A percentile compares a stretch with the other conserved stretches of the same genome.
These are phyloP conservation scores for Leptoteleia sp. DNA, from an alignment of 1,140 invertebrate genomes.

Conservation along the genomic window DNA sequence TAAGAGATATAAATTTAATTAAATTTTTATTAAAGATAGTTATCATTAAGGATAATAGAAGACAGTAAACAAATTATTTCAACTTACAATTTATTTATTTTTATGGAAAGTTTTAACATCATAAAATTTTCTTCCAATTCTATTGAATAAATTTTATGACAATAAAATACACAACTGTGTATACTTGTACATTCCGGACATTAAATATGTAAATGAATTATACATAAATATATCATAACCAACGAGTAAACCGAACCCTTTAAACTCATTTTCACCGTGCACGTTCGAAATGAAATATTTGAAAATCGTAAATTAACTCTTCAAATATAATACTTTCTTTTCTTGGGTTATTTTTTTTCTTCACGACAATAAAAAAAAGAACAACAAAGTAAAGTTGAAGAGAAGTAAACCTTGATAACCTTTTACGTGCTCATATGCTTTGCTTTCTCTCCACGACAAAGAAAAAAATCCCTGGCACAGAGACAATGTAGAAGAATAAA, in stretches of 20 bases:
- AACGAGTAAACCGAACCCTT: constrained; percentile 25
- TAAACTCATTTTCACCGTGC: constrained; percentile 15
- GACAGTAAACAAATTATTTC: no score
- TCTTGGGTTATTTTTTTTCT: constrained; percentile 14
- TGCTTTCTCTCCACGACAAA: constrained; percentile 50
- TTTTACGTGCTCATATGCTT: constrained; percentile 47
- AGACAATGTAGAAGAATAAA: constrained; percentile 17
- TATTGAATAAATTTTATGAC: constrained; percentile 6
- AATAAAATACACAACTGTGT: constrained; percentile 7
- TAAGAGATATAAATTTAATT: no score
- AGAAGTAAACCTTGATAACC: constrained; percentile 47
- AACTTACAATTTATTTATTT: no score
- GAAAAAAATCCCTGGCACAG: constrained; percentile 25
- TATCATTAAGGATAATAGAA: no score
- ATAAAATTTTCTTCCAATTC: no score
- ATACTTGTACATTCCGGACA: no score
- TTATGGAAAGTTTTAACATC: no score
- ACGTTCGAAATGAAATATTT: not conserved
- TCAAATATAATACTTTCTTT: constrained; percentile 39
- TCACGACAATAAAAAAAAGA: constrained; percentile 26
- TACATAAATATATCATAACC: not conserved
- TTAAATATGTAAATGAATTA: constrained; percentile 13
- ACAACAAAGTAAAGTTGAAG: constrained; percentile 19
- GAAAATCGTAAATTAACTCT: constrained; percentile 43
- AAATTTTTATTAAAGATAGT: no score